phyloP scores from a whole-genome alignment of 2,113 vertebrate genomes.

The Pelecanus crispus region DNA sequence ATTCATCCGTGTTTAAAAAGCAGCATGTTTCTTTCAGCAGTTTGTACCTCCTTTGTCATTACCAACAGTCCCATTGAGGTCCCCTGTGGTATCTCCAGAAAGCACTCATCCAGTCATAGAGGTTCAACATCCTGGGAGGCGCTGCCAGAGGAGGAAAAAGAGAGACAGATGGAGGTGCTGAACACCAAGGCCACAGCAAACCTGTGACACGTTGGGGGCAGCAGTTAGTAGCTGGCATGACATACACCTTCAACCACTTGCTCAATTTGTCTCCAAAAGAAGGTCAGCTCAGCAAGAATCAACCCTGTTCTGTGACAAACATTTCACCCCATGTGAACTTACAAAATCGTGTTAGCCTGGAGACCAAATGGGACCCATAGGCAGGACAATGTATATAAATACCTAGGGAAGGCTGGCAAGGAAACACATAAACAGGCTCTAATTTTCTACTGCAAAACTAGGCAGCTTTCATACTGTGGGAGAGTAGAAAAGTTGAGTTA shows the following conservation, averaged over 20 bases:
- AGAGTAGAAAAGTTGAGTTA: not conserved
- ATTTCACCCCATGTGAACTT: not conserved
- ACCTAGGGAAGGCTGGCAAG: not conserved
- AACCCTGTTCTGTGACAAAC: not conserved
- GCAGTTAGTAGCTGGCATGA: not conserved
- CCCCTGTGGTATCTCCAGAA: not conserved
- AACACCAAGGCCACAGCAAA: not conserved
- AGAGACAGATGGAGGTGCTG: not conserved
- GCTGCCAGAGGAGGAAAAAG: not conserved
- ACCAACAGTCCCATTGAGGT: not conserved
- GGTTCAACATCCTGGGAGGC: not conserved
- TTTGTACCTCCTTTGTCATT: not conserved
- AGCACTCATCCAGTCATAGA: not conserved
- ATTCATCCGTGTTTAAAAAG: not conserved
- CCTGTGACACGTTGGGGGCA: not conserved
- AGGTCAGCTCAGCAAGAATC: constrained; percentile 19
- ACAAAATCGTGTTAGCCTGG: not conserved
- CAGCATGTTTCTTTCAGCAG: not conserved
- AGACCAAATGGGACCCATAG: not conserved
- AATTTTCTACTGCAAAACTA: constrained; percentile 20
- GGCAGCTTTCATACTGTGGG: not conserved
- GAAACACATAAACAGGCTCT: not conserved
- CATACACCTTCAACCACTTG: not conserved
- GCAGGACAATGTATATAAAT: not conserved
- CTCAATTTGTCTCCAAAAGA: constrained; percentile 5